Base-by-base conservation (phyloP, 2,113 vertebrate species). In the Notothenia coriiceps region DNA sequence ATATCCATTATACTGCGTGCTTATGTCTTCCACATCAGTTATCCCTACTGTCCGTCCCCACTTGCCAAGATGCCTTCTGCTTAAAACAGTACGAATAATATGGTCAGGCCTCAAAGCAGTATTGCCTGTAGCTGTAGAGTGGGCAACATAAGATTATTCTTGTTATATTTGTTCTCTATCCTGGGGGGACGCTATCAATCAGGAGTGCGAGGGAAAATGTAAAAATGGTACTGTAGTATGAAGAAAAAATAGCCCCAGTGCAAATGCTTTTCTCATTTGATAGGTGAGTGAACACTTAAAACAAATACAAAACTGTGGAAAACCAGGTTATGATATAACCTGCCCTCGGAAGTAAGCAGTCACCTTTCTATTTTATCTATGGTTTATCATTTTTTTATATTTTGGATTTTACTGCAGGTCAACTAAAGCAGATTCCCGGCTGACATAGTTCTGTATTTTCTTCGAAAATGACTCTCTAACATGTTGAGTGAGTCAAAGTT, bases 131-230 rank as follows among this genome's bases (percentile, higher is more conserved):
- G 88, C 84, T 62, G 47, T 63, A 68, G 14, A 60, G 74, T 66
- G 67, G 74, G 74, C 63, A 76, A 83, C 84, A 72, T 59, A 17
- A 82, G 71, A 88, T 88, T 83, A 79, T 70, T 86, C 87, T 79
- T 86, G 79, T 82, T 86, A 84, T 84, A 74, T 92, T 93, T 91
- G 84, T 90, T 92, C 89, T 92, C 66, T 83, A 79, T 79, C 89
- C 87, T 63, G 79, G 74, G 87, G 89, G 83, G 66, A 64, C 75
- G 66, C 86, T 85, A 92, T 93, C 90, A 94, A 92, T 94, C 91
- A 92, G 68, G 52, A 69, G 65, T 59, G 77, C 66, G 65, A 77
- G 73, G 33, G 14, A 68, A 73, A 85, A 89, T 85, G 87, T 65
- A 74, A 86, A 77, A 83, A 83, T 75, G 80, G 74, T 68, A 20